These are phyloP conservation scores for Heliconius sara DNA, from an alignment of 2,888 invertebrate genomes.

Conservation along the genomic window DNA sequence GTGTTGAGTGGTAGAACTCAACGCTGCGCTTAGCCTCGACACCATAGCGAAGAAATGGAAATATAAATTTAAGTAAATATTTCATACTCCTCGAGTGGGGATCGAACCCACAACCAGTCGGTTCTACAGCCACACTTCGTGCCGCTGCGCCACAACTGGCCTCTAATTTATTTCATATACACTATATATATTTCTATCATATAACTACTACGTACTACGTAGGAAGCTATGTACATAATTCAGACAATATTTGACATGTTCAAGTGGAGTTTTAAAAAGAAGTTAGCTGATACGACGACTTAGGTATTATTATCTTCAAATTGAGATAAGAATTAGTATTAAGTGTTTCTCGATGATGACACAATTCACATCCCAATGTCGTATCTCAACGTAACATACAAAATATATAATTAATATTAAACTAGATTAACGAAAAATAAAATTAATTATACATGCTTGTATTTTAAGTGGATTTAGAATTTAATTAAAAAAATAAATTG, in stretches of 20 bases:
- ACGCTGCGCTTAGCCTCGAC: too few species aligned
- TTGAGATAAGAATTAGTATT: slow-evolving; percentile 32
- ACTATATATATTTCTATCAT: not conserved
- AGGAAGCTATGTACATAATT: not conserved
- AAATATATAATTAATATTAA: not conserved
- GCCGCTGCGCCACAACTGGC: too few species aligned
- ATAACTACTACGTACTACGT: not conserved
- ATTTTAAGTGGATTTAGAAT: not conserved
- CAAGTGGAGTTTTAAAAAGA: slow-evolving; percentile 57
- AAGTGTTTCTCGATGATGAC: not conserved
- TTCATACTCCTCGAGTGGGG: too few species aligned
- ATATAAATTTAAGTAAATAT: too few species aligned
- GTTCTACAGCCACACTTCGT: too few species aligned
- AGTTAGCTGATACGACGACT: slow-evolving; percentile 51
- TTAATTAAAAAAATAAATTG: not conserved
- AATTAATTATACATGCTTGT: not conserved
- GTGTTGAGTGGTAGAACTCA: too few species aligned
- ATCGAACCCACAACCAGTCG: too few species aligned
- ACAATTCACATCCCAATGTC: not conserved
- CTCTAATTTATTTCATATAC: not conserved
- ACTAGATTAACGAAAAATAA: not conserved
- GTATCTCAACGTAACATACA: not conserved
- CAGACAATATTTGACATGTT: slow-evolving; percentile 52
- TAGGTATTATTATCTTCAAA: slow-evolving; percentile 54
- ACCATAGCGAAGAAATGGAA: too few species aligned